phyloP scores from a whole-genome alignment of 1,140 invertebrate genomes.

The Reticulitermes speratus region DNA sequence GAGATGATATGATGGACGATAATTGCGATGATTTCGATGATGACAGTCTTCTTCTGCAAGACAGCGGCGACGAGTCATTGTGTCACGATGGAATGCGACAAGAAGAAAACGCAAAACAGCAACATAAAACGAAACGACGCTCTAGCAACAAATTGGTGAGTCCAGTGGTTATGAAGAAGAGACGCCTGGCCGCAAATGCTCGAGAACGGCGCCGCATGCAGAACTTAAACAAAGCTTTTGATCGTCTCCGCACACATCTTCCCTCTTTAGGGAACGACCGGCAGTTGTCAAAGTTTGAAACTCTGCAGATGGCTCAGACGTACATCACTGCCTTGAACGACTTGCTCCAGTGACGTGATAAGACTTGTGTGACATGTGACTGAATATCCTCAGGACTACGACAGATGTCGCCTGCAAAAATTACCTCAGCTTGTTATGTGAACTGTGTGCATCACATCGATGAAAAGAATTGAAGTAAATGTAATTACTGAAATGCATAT shows the following conservation, averaged over 20 bases:
- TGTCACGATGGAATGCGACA: background rate
- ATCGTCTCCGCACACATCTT: conserved; percentile 82
- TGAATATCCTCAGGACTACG: background rate
- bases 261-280: conserved; percentile 87
- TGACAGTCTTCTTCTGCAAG: conserved; percentile 9
- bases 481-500: background rate
- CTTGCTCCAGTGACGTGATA: conserved; percentile 59
- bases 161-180: conserved; percentile 73
- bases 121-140: conserved; percentile 40
- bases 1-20: background rate
- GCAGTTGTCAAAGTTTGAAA: conserved; percentile 95
- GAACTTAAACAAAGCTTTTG: conserved; percentile 92
- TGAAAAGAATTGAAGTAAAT: background rate
- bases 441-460: background rate
- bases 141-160: conserved; percentile 65
- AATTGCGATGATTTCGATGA: conserved; percentile 23
- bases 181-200: conserved; percentile 88
- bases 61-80: conserved; percentile 32
- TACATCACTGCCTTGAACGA: conserved; percentile 91
- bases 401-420: background rate
- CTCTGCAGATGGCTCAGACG: conserved; percentile 95
- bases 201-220: conserved; percentile 91
- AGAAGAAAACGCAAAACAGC: background rate
- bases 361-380: background rate
- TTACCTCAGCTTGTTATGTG: no score